Conservation (phyloP, 1,140 invertebrate genomes). For the Zaprionus kolodkinae region DNA sequence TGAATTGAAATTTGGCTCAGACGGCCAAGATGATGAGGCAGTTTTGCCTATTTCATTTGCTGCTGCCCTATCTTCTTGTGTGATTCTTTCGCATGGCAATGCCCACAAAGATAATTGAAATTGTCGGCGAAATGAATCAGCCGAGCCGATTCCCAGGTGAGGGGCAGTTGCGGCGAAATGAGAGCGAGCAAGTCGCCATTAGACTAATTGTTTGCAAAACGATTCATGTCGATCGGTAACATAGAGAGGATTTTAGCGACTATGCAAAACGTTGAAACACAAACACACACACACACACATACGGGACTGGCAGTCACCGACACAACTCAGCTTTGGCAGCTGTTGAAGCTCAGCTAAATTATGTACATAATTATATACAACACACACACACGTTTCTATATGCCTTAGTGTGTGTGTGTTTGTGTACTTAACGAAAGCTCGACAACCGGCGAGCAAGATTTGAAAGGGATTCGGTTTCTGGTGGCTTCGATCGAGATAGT, state of each 20-base stretch:
- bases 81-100: background rate
- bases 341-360: slow-evolving; percentile 54
- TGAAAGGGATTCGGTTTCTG: slow-evolving; percentile 46
- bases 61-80: background rate
- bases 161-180: background rate
- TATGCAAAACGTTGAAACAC: slow-evolving; percentile 13
- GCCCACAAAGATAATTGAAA: slow-evolving; percentile 16
- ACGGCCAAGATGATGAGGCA: background rate
- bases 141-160: background rate
- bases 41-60: background rate
- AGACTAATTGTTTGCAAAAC: slow-evolving; percentile 36
- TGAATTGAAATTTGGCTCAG: background rate
- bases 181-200: slow-evolving; percentile 1
- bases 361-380: slow-evolving; percentile 36
- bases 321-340: slow-evolving; percentile 42
- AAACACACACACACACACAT: background rate
- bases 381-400: slow-evolving; percentile 1
- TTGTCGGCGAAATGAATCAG: slow-evolving; percentile 25
- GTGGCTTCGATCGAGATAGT: slow-evolving; percentile 34
- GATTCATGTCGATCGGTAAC: slow-evolving; percentile 4
- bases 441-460: slow-evolving; percentile 32
- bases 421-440: slow-evolving; percentile 24
- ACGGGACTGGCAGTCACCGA: background rate
- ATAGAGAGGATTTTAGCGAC: background rate
- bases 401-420: background rate